Evolutionary conservation across 2,888 invertebrate species (phyloP).

Genomic region (Allacma fusca): DNA sequence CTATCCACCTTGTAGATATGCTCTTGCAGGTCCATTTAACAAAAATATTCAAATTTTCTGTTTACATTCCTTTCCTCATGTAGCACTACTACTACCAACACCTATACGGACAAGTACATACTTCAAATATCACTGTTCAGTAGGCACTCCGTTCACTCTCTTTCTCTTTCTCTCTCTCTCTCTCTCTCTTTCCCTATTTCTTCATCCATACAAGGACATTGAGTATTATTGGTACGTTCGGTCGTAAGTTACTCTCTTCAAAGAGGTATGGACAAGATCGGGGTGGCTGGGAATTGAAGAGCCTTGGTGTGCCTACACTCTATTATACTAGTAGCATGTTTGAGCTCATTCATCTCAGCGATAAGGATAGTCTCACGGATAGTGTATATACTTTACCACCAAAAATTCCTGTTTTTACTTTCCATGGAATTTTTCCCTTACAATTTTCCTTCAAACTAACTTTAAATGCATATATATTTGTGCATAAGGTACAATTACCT

Average conservation of each 20-base stretch:
- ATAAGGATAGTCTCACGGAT: not conserved
- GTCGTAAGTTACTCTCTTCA: constrained; percentile 28
- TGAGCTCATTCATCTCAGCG: not conserved
- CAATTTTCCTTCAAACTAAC: too few relatives aligned
- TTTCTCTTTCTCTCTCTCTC: not conserved
- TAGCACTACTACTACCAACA: not conserved
- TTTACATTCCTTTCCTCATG: not conserved
- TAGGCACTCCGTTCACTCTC: not conserved
- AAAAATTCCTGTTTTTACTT: too few relatives aligned
- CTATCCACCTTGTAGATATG: not conserved
- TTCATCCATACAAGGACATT: constrained; percentile 34
- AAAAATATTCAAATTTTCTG: constrained; percentile 12
- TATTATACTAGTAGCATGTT: not conserved
- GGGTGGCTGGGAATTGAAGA: constrained; percentile 27
- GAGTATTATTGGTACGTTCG: constrained; percentile 25
- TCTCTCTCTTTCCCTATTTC: not conserved
- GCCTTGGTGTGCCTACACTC: not conserved
- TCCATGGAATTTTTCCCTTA: too few relatives aligned
- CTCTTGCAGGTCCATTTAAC: not conserved
- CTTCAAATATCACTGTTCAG: not conserved
- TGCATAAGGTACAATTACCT: too few relatives aligned
- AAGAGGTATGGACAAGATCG: constrained; percentile 24
- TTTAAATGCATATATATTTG: too few relatives aligned
- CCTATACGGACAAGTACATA: not conserved
- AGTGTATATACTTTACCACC: too few relatives aligned